These are phyloP conservation scores for Loriculus beryllinus DNA, from an alignment of 2,797 vertebrate species.

Conservation along the genomic window DNA sequence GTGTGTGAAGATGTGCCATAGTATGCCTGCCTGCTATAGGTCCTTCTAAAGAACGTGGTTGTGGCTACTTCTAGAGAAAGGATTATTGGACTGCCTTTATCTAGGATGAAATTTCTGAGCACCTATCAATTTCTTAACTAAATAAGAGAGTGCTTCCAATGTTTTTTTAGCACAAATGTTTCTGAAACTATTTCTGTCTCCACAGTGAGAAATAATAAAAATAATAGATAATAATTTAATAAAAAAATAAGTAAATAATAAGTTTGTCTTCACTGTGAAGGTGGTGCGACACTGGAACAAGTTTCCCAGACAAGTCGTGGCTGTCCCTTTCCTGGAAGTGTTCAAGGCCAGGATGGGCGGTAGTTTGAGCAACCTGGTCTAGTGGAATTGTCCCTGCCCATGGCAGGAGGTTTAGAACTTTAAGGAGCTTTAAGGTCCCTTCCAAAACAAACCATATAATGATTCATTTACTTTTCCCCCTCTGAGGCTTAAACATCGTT, in stretches of 20 bases:
- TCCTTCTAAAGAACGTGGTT: not conserved
- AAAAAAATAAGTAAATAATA: not conserved
- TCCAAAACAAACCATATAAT: not conserved
- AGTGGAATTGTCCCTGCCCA: not conserved
- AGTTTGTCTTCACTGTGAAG: not conserved
- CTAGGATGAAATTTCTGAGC: not conserved
- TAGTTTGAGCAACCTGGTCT: not conserved
- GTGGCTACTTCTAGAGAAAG: not conserved
- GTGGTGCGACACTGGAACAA: not conserved
- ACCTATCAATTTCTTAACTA: not conserved
- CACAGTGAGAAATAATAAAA: not conserved
- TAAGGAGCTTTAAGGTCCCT: not conserved
- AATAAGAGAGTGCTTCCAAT: not conserved
- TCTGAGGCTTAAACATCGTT: not conserved
- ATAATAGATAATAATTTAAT: not conserved
- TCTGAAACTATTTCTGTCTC: not conserved
- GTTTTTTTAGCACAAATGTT: not conserved
- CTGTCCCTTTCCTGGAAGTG: not conserved
- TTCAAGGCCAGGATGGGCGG: not conserved
- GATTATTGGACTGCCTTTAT: not conserved
- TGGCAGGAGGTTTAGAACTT: not conserved
- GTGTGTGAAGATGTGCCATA: not conserved
- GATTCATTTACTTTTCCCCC: not conserved
- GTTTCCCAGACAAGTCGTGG: not conserved
- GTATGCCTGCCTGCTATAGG: rapidly evolving